These are phyloP conservation scores for Anadara kagoshimensis DNA, from an alignment of 1,140 invertebrate genomes.

Conservation along the genomic window DNA sequence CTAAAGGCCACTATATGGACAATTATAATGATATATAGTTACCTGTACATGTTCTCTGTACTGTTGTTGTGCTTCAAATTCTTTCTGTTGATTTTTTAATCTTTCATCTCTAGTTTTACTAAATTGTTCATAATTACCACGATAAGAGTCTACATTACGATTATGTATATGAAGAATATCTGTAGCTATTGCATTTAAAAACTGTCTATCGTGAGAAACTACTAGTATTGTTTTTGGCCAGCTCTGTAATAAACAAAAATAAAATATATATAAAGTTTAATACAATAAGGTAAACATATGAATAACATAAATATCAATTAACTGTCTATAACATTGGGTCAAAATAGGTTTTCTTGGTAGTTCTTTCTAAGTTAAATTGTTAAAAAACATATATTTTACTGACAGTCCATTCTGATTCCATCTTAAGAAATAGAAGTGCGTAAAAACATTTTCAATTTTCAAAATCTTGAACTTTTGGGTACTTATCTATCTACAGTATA, in stretches of 20 bases:
- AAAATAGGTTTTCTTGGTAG: too few species aligned
- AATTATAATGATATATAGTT: background rate
- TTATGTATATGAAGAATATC: constrained; percentile 96
- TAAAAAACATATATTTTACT: too few species aligned
- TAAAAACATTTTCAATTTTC: too few species aligned
- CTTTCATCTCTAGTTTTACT: constrained; percentile 95
- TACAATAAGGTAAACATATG: too few species aligned
- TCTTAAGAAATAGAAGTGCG: too few species aligned
- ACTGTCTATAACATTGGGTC: too few species aligned
- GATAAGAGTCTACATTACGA: constrained; percentile 90
- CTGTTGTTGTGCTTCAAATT: constrained; percentile 97
- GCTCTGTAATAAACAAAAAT: constrained; percentile 81
- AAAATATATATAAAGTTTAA: background rate
- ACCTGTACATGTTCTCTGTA: constrained; percentile 95
- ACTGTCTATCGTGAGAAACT: constrained; percentile 98
- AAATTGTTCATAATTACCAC: constrained; percentile 97
- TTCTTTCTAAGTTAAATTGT: too few species aligned
- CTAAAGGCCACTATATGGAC: too few species aligned
- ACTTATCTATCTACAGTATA: too few species aligned
- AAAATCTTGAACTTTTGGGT: too few species aligned
- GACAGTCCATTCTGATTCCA: too few species aligned
- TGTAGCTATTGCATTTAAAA: constrained; percentile 96
- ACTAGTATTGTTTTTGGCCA: constrained; percentile 98
- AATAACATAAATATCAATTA: too few species aligned
- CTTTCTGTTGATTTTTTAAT: constrained; percentile 95